Percentiles rank a stretch among this genome's conserved stretches.
These are phyloP conservation scores for Sarcophaga subvicina DNA, from an alignment of 2,888 invertebrate species.

Conservation along the genomic window DNA sequence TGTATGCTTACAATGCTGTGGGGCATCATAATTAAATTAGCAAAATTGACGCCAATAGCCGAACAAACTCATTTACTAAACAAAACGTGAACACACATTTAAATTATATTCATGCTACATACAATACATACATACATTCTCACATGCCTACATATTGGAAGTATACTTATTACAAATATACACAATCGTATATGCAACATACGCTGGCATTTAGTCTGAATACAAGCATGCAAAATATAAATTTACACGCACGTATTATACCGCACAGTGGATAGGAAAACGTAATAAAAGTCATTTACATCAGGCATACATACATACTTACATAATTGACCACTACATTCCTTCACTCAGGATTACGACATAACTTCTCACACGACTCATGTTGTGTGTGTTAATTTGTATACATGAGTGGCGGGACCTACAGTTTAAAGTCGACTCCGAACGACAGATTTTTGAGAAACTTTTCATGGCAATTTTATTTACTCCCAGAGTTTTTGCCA, in stretches of 20 bases:
- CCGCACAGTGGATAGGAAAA: constrained; percentile 19
- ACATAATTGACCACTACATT: too few relatives aligned
- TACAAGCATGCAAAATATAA: constrained; percentile 2
- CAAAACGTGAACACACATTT: constrained; percentile 21
- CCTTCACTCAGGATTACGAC: too few relatives aligned
- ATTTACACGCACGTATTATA: constrained; percentile 11
- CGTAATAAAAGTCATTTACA: too few relatives aligned
- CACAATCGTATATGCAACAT: not conserved
- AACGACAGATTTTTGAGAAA: too few relatives aligned
- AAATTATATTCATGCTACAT: not conserved
- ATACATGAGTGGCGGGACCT: too few relatives aligned
- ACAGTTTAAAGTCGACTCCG: too few relatives aligned
- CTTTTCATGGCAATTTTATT: too few relatives aligned
- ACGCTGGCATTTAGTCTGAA: not conserved
- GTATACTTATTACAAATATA: not conserved
- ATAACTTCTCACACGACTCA: too few relatives aligned
- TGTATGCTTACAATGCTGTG: constrained; percentile 47
- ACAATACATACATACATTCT: not conserved
- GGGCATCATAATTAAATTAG: constrained; percentile 71
- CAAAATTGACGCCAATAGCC: constrained; percentile 69
- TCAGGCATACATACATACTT: too few relatives aligned
- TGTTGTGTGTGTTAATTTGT: too few relatives aligned
- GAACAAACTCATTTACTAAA: constrained; percentile 59
- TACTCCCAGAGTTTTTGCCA: too few relatives aligned
- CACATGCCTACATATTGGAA: not conserved